Evolutionary conservation across 2,797 vertebrate genomes (phyloP).

Genomic region (Urocyon cinereoargenteus): DNA sequence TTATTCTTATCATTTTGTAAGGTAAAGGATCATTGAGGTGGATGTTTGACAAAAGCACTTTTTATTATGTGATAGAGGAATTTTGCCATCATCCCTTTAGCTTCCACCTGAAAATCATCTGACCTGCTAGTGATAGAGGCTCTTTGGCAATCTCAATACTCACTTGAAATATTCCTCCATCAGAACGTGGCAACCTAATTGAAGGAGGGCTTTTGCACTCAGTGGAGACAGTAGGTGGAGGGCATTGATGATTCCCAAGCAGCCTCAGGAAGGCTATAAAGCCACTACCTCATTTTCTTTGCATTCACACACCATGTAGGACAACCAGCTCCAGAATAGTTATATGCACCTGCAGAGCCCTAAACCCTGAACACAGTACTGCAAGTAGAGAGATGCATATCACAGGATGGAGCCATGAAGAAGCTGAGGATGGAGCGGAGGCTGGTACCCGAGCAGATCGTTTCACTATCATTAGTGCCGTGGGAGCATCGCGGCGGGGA

Average conservation of each 20-base stretch:
- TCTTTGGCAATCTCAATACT: background rate
- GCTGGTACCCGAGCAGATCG: no score
- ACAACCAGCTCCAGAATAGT: background rate
- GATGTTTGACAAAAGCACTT: background rate
- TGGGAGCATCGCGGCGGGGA: fast-evolving
- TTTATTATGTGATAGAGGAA: background rate
- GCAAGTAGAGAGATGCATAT: background rate
- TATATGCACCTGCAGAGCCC: background rate
- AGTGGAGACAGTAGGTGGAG: background rate
- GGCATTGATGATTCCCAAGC: background rate
- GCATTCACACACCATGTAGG: background rate
- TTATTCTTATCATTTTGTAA: background rate
- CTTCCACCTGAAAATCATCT: background rate
- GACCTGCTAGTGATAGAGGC: background rate
- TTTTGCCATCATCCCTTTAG: background rate
- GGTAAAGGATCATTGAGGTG: background rate
- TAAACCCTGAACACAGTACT: background rate
- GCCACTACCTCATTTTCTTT: background rate
- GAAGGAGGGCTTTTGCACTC: background rate
- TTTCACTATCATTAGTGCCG: no score
- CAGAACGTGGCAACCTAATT: background rate
- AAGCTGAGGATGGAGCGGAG: background rate
- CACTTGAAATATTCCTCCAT: background rate
- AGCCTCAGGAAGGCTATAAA: background rate
- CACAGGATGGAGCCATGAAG: no score